Evolutionary conservation across 2,888 invertebrate genomes (phyloP), one percentile per base, ranked within the genome.

Genomic region (Agriotes lineatus): DNA sequence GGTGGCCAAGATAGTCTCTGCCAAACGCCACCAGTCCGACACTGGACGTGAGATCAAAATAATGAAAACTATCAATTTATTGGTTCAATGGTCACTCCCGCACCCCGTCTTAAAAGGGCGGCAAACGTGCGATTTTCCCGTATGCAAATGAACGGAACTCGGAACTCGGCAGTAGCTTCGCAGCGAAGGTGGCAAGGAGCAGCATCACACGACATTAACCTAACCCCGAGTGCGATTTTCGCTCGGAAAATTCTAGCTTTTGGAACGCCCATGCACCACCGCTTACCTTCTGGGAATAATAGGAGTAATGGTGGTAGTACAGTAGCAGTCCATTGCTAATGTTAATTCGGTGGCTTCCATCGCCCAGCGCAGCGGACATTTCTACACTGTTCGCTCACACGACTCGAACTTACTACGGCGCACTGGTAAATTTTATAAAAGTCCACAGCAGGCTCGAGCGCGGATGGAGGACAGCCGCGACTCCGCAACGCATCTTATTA

Each of bases 251-350:
- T 4, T 42, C n/a, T 1, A 18, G 1, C 33, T 42, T 42, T 42
- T 20, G 16, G 20, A 45, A 45, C 10, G 5, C 12, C 19, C 42
- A 3, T 2, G 9, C 6, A 45, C 7, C 10, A 7, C 6, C 14
- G 3, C 62, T 82, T 86, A 92, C 92, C 90, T 92, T 92, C 86
- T 92, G 92, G 33, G 91, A 91, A 80, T 91, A 91, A 82, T 90
- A 92, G 75, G 91, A 92, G 82, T 91, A 91, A 71, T 90, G 89
- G 83, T 91, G 90, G 77, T 90, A 90, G 79, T 91, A 92, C 2
- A 92, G 83, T 72, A 88, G 83, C 67, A 90, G 83, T 69, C 88
- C 82, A 78, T 81, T 78, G 67, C 75, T 69, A 50, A 73, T 65
- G 62, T 75, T 73, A 50, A 70, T 59, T 44, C 73, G 60, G 65